Base-by-base conservation (phyloP, 2,888 invertebrate genomes). In the Stenodera caucasica region DNA sequence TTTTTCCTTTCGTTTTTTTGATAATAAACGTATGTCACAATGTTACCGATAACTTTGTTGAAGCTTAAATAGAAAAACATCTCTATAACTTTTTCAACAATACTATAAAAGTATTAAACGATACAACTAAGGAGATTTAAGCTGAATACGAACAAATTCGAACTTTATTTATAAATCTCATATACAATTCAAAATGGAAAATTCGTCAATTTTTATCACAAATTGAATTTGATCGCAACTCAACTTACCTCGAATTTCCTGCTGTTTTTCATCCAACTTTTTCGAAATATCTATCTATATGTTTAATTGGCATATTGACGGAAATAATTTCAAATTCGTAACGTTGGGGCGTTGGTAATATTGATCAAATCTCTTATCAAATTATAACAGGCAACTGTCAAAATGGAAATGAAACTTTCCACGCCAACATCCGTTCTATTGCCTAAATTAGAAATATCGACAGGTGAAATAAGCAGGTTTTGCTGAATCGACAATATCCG, bases 401-500 rank as follows among this genome's bases (percentile, higher is more conserved):
- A 45, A 60, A 61, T 67, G 68, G 70, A 66, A 65, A 70, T 70
- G 63, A 66, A 65, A 65, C 66, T 67, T 67, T 61, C 70, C 70
- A 58, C 62, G 18, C 55, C 66, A 55, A 58, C 60, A 65, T 68
- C 68, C 70, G 67, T 2, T 40, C 37, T 14, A 9, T 6, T 14
- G 40, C 2, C 18, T 40, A 68, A 71, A 70, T 72, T 72, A 71
- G 69, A 64, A 60, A 65, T 71, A 70, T 70, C 69, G 69, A 67
- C 70, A 67, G 70, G 67, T 69, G 65, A 63, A 66, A 64, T 64
- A 67, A 69, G 64, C 67, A 64, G 61, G 61, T 60, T 70, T 37
- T 0, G 58, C 61, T 63, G 69, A 71, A 70, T 72, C 59, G 67
- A 63, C 66, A 70, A 72, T 72, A 71, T 72, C 72, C n/a, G n/a